Conservation (phyloP, 1,140 invertebrate genomes). For the Tribolium madens region DNA sequence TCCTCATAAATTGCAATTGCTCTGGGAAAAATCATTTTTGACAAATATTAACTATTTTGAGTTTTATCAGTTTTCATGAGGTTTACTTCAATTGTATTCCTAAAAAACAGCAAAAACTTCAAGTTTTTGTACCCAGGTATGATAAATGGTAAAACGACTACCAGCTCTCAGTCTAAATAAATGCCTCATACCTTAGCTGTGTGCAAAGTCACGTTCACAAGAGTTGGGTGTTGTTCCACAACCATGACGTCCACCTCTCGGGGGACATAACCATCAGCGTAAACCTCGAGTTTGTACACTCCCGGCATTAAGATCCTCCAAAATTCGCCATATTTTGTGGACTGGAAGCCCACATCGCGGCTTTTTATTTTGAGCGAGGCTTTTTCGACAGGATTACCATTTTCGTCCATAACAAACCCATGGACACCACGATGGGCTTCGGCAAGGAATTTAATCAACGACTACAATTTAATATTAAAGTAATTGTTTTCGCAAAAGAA, state of each 20-base stretch:
- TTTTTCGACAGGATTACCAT: slow-evolving; percentile 84
- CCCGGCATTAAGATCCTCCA: slow-evolving; percentile 90
- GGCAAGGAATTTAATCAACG: slow-evolving; percentile 87
- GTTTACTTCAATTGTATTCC: too few species aligned
- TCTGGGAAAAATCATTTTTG: too few species aligned
- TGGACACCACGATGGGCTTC: slow-evolving; percentile 88
- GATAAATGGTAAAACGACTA: too few species aligned
- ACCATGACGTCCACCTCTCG: slow-evolving; percentile 88
- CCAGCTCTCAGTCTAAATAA: too few species aligned
- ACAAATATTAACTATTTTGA: too few species aligned
- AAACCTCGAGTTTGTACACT: slow-evolving; percentile 83
- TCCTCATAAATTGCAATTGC: too few species aligned
- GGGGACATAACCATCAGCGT: slow-evolving; percentile 85
- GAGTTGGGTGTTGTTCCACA: slow-evolving; percentile 85
- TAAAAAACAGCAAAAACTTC: too few species aligned
- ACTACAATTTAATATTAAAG: slow-evolving; percentile 66
- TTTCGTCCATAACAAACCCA: slow-evolving; percentile 87
- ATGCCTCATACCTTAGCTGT: slow-evolving; percentile 82
- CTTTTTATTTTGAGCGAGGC: slow-evolving; percentile 87
- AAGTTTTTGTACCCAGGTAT: too few species aligned
- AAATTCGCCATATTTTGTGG: slow-evolving; percentile 93
- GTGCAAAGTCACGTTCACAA: slow-evolving; percentile 85
- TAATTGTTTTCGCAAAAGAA: not conserved
- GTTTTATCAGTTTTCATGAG: too few species aligned
- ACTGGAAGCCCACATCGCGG: slow-evolving; percentile 88